These are phyloP conservation scores for Branchellion lobata DNA, from an alignment of 2,888 invertebrate genomes.

Conservation along the genomic window DNA sequence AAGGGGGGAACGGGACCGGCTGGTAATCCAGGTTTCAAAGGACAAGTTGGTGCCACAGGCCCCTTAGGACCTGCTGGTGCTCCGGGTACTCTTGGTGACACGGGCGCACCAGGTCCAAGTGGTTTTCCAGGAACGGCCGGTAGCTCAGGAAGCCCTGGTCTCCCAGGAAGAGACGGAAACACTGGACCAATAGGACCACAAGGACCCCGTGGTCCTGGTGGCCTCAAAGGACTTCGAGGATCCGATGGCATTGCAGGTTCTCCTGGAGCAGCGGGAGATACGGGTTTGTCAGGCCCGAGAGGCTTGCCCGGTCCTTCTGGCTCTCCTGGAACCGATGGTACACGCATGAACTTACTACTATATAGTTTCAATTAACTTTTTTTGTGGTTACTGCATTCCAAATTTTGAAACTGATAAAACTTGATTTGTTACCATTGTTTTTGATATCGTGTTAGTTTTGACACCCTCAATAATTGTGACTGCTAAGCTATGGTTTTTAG, in stretches of 20 bases:
- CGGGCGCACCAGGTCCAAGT: constrained; percentile 30
- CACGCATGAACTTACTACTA: background rate
- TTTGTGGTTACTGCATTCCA: background rate
- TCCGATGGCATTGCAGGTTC: constrained; percentile 44
- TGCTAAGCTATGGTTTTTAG: too few relatives aligned
- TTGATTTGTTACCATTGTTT: too few relatives aligned
- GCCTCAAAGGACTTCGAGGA: constrained; percentile 38
- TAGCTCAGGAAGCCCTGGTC: constrained; percentile 39
- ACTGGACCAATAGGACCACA: background rate
- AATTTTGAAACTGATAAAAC: too few relatives aligned
- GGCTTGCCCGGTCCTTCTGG: constrained; percentile 45
- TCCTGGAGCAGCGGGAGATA: constrained; percentile 48
- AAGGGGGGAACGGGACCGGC: background rate
- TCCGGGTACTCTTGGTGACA: constrained; percentile 15
- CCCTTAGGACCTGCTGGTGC: constrained; percentile 28
- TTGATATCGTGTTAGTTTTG: too few relatives aligned
- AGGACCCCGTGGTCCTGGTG: constrained; percentile 42
- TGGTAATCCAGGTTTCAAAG: constrained; percentile 4
- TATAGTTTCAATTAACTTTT: background rate
- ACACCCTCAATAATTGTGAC: too few relatives aligned
- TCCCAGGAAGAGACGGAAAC: background rate
- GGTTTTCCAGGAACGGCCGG: constrained; percentile 51
- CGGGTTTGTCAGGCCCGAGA: constrained; percentile 43
- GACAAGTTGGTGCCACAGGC: constrained; percentile 38
- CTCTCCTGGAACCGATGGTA: background rate